Evolutionary conservation across 1,140 invertebrate species (phyloP).

Genomic region (Meloidogyne floridensis): DNA sequence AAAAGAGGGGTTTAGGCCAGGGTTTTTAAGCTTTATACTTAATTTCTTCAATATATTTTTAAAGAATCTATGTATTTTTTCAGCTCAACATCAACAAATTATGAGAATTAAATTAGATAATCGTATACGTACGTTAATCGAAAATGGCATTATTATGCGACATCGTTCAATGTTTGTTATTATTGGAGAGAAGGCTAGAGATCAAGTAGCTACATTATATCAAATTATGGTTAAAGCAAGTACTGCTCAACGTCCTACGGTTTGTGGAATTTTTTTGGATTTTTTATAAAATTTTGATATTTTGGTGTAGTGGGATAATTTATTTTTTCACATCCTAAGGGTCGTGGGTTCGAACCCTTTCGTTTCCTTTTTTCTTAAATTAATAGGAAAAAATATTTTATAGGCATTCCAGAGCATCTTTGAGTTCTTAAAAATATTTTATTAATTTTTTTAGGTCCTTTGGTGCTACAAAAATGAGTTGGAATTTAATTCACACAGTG

Average conservation of each 20-base stretch:
- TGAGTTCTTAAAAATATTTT: background rate
- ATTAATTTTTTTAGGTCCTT: slow-evolving; percentile 67
- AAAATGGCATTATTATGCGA: slow-evolving; percentile 86
- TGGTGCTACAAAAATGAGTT: slow-evolving; percentile 99
- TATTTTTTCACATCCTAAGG: background rate
- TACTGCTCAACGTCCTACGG: slow-evolving; percentile 83
- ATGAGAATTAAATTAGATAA: slow-evolving; percentile 89
- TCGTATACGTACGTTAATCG: slow-evolving; percentile 87
- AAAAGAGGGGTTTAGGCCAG: no score
- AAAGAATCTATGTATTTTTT: background rate
- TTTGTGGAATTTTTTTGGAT: background rate
- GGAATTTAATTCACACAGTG: slow-evolving; percentile 83
- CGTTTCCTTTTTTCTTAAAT: background rate
- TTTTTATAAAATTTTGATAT: no score
- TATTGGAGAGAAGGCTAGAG: slow-evolving; percentile 90
- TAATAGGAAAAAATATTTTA: background rate
- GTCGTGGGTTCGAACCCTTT: background rate
- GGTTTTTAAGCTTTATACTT: no score
- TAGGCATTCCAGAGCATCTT: slow-evolving; percentile 65
- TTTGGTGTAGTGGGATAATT: background rate
- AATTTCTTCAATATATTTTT: no score
- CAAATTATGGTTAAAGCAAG: slow-evolving; percentile 93
- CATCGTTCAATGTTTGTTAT: slow-evolving; percentile 90
- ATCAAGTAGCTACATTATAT: slow-evolving; percentile 94
- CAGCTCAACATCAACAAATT: background rate